Evolutionary conservation across 2,888 invertebrate species (phyloP).

Genomic region (Unio delphinus): DNA sequence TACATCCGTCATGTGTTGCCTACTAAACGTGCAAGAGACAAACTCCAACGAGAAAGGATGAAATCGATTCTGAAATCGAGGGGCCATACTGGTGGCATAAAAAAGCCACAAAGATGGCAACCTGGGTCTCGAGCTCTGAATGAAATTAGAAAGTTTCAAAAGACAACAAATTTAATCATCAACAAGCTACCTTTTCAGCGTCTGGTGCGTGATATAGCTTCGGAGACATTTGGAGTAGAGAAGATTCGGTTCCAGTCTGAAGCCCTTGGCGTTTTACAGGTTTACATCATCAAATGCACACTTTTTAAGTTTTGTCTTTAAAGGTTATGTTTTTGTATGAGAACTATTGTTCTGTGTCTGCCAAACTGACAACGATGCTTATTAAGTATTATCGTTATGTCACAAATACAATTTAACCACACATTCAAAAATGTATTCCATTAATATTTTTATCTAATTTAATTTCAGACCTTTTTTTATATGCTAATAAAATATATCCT

Average conservation of each 20-base stretch:
- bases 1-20: conserved; percentile 11
- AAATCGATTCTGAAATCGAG: not conserved
- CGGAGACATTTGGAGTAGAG: conserved; percentile 1
- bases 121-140: conserved; percentile 17
- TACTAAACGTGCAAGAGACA: conserved; percentile 7
- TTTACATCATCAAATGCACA: not conserved
- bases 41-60: not conserved
- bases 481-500: too few species aligned
- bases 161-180: conserved; percentile 19
- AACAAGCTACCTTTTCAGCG: conserved; percentile 23
- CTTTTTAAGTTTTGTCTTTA: too few species aligned
- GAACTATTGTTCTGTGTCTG: too few species aligned
- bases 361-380: too few species aligned
- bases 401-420: too few species aligned
- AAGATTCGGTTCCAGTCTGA: conserved; percentile 18
- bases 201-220: conserved; percentile 16
- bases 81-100: conserved; percentile 23
- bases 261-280: conserved; percentile 24
- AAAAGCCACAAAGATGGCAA: conserved; percentile 9
- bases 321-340: too few species aligned
- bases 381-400: too few species aligned
- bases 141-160: conserved; percentile 26
- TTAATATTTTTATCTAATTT: too few species aligned
- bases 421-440: too few species aligned
- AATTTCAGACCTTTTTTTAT: too few species aligned